Conservation (phyloP, 2,797 vertebrate species). For the Poeciliopsis presidionis region DNA sequence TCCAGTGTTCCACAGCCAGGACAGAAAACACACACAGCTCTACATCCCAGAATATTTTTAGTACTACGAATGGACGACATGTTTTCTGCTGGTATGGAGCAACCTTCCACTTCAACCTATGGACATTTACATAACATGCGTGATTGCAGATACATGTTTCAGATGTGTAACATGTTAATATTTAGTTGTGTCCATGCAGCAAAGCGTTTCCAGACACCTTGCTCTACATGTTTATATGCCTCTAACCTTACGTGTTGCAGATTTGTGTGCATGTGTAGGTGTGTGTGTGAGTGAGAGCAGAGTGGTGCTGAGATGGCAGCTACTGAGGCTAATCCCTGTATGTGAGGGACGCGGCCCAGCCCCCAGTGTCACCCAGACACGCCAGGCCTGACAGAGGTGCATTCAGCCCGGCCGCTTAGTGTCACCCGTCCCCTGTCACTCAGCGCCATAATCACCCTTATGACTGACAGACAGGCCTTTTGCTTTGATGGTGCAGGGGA, state of each 20-base stretch:
- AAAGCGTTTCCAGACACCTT: constrained; percentile 6
- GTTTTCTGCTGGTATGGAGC: neutral
- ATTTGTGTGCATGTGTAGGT: constrained; percentile 25
- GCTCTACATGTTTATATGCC: constrained; percentile 18
- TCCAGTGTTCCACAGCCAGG: no score
- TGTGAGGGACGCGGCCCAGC: constrained; percentile 75
- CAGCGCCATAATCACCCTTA: constrained; percentile 75
- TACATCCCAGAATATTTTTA: neutral
- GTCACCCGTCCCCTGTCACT: constrained; percentile 78
- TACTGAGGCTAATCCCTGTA: constrained; percentile 75
- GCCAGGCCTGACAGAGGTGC: constrained; percentile 79
- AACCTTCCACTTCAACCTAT: neutral
- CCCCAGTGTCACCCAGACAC: constrained; percentile 77
- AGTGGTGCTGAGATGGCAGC: constrained; percentile 80
- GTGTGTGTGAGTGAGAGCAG: constrained; percentile 70
- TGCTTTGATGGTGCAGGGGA: constrained; percentile 78
- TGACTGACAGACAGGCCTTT: constrained; percentile 80
- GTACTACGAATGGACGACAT: neutral
- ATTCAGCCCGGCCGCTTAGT: constrained; percentile 81
- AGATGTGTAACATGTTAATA: constrained; percentile 17
- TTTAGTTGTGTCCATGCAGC: constrained; percentile 24
- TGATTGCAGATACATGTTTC: neutral
- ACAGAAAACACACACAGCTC: no score
- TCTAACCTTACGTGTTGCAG: constrained; percentile 48
- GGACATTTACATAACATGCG: neutral